Evolutionary conservation across 2,797 vertebrate species (phyloP), one percentile per base, ranked within the genome.

Genomic region (Geotria australis): DNA sequence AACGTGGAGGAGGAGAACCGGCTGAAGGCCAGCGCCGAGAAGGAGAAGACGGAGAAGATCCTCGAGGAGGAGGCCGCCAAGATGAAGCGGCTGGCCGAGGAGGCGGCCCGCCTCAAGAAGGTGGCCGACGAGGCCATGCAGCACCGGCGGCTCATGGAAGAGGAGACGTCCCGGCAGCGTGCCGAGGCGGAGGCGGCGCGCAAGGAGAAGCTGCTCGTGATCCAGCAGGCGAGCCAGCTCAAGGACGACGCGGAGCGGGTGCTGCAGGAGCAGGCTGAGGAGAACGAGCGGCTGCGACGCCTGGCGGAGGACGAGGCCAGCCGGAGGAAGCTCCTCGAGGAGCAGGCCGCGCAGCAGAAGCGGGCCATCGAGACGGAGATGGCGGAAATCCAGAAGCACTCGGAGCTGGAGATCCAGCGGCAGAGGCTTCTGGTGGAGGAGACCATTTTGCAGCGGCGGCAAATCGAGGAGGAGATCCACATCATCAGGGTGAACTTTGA

Each of bases 321-420:
- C 69, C 91, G 94, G 70, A 81, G 91, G 61, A 80, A 80, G 65
- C 73, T 75, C 61, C 77, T 98, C 51, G 89, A 96, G 70, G 88
- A 94, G 65, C 86, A 93, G 67, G 91, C 91, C 0, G 75, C 76
- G 8, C 86, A 89, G 62, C 91, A 95, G 72, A 94, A 91, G 67
- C 81, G 83, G 9, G 82, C 91, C 61, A 95, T 94, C 0, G 86
- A 93, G 55, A 80, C 88, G 67, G 88, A 86, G 65, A 84, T 98
- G 1, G 61, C 73, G 0, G 74, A 65, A 61, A 78, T 98, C 51
- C 86, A 84, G 63, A 81, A 79, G 63, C 83, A 83, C 1, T 96
- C 89, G 0, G 81, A 85, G 57, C 69, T 56, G 0, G 89, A 98
- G 72, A 72, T 95, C 69, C 81, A 83, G 51, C 72, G 89, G 61